Evolutionary conservation across 2,888 invertebrate genomes (phyloP).

Genomic region (Scaptomyza tumidula): DNA sequence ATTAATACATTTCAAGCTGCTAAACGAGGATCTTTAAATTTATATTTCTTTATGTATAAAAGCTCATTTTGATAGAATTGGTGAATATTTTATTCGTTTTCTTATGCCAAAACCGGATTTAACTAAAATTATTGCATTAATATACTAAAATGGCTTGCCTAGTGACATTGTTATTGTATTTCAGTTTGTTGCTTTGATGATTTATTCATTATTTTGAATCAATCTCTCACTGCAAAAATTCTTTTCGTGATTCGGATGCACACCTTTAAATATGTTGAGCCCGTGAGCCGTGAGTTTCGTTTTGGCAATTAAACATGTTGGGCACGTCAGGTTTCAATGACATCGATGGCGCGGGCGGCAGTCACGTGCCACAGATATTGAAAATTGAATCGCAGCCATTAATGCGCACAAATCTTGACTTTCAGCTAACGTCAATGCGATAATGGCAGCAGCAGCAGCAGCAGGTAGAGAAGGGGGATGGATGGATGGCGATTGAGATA

Average conservation of each 20-base stretch:
- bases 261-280: conserved; percentile 26
- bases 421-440: conserved; percentile 76
- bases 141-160: too few relatives aligned
- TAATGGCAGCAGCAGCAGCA: conserved; percentile 53
- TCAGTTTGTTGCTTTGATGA: conserved; percentile 1
- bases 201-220: conserved; percentile 6
- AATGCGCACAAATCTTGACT: conserved; percentile 78
- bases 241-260: neutral
- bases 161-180: neutral
- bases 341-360: conserved; percentile 51
- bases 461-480: too few relatives aligned
- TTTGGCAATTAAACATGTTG: conserved; percentile 74
- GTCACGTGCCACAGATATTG: conserved; percentile 77
- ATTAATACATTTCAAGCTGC: too few relatives aligned
- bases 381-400: conserved; percentile 78
- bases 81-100: too few relatives aligned
- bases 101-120: too few relatives aligned
- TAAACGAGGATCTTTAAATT: too few relatives aligned
- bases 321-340: conserved; percentile 78
- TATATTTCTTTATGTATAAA: too few relatives aligned
- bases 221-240: neutral
- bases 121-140: too few relatives aligned
- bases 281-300: neutral
- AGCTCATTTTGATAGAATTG: too few relatives aligned
- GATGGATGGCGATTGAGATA: neutral